Evolutionary conservation across 2,113 vertebrate genomes (phyloP), one percentile per base, ranked within the genome.

Genomic region (Nibea coibor): DNA sequence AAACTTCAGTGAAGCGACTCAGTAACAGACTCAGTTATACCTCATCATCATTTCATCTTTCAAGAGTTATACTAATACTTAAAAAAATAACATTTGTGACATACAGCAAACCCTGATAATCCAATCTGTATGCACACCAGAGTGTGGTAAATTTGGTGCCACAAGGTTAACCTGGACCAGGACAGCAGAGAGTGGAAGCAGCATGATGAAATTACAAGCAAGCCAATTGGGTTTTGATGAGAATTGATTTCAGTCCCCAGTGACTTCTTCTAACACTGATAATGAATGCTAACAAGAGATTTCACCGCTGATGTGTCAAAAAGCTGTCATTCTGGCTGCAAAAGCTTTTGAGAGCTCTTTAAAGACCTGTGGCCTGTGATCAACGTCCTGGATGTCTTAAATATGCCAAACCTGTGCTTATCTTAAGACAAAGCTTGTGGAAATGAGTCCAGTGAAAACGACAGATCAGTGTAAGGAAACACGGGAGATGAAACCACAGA

Each of bases 121-220:
- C 24, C 26, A 24, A 77, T 84, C 63, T 73, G 75, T 67, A 85
- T 87, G 72, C 88, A 79, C 43, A 53, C 63, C 75, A 20, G 8
- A 68, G 61, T 0, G 16, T 65, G 28, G 50, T 45, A 24, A 42
- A 42, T 78, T 84, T 75, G 70, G 66, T 53, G 54, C 56, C 42
- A 45, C 65, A 87, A 88, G 66, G 85, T 81, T 76, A 80, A 85
- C 73, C 76, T 72, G 58, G 47, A 50, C 75, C 62, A 77, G 64
- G 65, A 80, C 2, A 28, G 12, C 56, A 68, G 48, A 63, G 54
- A 79, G 39, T 28, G 39, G 39, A 54, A 80, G 19, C 31, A 0
- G 17, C 45, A 90, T 88, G 90, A 90, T 85, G 86, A 89, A 91
- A 90, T 75, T 68, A 80, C 57, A 72, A 42, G 87, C 72, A 91